Conservation (phyloP, 2,113 vertebrate genomes). For the Circaetus gallicus region DNA sequence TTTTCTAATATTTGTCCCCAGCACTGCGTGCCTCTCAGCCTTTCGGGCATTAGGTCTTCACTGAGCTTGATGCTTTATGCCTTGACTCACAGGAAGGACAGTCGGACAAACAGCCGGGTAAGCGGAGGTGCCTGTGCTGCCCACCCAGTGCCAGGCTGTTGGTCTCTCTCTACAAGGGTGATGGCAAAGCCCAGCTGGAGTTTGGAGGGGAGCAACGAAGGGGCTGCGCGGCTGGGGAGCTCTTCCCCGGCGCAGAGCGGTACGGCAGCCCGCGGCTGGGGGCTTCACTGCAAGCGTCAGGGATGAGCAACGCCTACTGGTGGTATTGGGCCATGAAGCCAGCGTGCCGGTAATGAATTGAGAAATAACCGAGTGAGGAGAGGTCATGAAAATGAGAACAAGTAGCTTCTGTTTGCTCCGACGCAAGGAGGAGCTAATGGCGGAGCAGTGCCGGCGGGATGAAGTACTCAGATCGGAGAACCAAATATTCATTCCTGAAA, state of each 20-base stretch:
- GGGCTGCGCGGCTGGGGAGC: not conserved
- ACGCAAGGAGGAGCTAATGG: not conserved
- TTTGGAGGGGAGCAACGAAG: not conserved
- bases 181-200: not conserved
- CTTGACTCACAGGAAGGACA: not conserved
- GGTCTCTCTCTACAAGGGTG: not conserved
- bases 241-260: not conserved
- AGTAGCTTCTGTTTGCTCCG: not conserved
- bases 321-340: not conserved
- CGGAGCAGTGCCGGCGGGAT: not conserved
- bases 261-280: rapidly evolving
- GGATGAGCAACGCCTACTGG: not conserved
- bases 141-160: not conserved
- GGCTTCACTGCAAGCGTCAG: not conserved
- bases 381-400: not conserved
- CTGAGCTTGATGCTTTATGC: not conserved
- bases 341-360: not conserved
- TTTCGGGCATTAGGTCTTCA: not conserved
- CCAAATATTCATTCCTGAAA: not conserved
- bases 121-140: rapidly evolving
- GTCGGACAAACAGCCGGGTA: not conserved
- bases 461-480: not conserved
- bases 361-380: not conserved
- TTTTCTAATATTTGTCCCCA: not conserved
- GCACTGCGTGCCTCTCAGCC: too few relatives aligned